These are phyloP conservation scores for Noctilio leporinus DNA, from an alignment of 2,113 vertebrate species.

Conservation along the genomic window DNA sequence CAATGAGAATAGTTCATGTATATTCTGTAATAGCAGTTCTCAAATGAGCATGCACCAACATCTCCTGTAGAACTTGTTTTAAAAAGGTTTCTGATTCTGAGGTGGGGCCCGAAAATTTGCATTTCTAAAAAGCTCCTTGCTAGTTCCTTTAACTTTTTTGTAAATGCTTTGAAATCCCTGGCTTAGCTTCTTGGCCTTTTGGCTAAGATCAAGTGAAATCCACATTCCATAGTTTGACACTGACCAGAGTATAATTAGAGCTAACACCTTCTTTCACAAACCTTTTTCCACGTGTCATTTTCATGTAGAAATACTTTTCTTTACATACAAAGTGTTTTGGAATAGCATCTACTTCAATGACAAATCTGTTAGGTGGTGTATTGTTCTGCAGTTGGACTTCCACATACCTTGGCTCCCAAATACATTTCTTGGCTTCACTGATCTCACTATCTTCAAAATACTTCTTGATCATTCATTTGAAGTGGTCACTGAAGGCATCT, in stretches of 20 bases:
- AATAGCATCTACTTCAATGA: conserved; percentile 87
- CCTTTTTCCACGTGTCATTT: conserved; percentile 26
- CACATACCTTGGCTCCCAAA: conserved; percentile 83
- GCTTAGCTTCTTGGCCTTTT: too few relatives aligned
- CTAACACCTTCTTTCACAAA: conserved; percentile 80
- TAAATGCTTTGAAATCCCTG: conserved; percentile 69
- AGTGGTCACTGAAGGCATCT: conserved; percentile 63
- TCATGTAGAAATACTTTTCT: conserved; percentile 72
- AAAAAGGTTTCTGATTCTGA: background rate
- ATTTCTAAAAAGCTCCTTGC: background rate
- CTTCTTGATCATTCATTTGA: conserved; percentile 47
- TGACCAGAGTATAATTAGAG: conserved; percentile 73
- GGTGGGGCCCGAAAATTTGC: background rate
- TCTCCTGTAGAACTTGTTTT: background rate
- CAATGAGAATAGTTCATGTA: background rate
- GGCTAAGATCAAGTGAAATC: too few relatives aligned
- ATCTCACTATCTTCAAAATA: conserved; percentile 73
- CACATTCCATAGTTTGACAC: background rate
- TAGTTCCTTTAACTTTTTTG: conserved; percentile 21
- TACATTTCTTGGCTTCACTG: conserved; percentile 74
- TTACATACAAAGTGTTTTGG: conserved; percentile 75
- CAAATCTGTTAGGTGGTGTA: conserved; percentile 76
- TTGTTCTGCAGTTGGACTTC: conserved; percentile 79
- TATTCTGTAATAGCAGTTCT: background rate
- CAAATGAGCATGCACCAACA: background rate